These are phyloP conservation scores for Seladonia tumulorum DNA, from an alignment of 2,888 invertebrate genomes.

Conservation along the genomic window DNA sequence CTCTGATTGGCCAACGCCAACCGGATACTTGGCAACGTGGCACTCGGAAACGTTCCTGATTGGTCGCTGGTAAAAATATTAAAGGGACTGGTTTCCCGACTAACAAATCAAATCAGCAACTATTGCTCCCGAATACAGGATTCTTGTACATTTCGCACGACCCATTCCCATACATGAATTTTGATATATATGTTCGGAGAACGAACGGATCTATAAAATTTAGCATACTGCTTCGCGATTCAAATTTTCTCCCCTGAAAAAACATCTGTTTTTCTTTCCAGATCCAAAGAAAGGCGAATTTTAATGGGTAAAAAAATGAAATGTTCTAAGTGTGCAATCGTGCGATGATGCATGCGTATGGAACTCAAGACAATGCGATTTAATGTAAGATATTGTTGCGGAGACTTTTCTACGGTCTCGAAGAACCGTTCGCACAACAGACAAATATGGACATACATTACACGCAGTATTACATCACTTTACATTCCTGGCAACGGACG, in stretches of 20 bases:
- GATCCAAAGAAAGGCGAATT: neutral
- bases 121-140: constrained; percentile 38
- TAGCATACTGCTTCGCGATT: neutral
- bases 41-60: constrained; percentile 79
- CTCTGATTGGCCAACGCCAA: constrained; percentile 64
- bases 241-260: neutral
- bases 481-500: constrained; percentile 35
- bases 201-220: neutral
- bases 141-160: constrained; percentile 29
- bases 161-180: neutral
- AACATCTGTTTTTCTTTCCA: neutral
- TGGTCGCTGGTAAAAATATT: constrained; percentile 69
- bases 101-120: constrained; percentile 75
- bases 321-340: neutral
- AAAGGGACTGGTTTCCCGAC: constrained; percentile 68
- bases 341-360: neutral
- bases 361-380: neutral
- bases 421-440: neutral
- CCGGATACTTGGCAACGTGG: constrained; percentile 85
- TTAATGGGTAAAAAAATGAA: neutral
- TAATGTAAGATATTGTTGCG: neutral
- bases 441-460: constrained; percentile 62
- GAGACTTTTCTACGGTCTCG: neutral
- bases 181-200: neutral
- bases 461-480: constrained; percentile 52